Evolutionary conservation across 2,888 invertebrate species (phyloP).

Genomic region (Carpatolechia fugitivella): DNA sequence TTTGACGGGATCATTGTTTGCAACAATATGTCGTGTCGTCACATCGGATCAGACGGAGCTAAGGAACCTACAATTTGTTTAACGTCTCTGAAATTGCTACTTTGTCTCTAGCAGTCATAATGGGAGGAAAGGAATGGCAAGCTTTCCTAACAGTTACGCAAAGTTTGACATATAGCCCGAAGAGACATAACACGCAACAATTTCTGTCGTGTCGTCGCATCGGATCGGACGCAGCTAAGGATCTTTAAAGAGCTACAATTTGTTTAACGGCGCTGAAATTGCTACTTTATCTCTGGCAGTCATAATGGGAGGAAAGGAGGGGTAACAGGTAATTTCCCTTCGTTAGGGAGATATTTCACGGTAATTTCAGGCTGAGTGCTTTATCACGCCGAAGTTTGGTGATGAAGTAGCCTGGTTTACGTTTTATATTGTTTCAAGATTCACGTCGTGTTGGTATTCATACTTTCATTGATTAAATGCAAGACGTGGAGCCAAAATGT

Average conservation of each 20-base stretch:
- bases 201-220: too few relatives aligned
- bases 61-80: neutral
- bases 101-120: neutral
- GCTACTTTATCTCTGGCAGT: neutral
- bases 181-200: too few relatives aligned
- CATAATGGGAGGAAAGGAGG: neutral
- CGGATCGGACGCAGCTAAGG: too few relatives aligned
- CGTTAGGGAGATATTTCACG: conserved; percentile 10
- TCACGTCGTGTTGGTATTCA: too few relatives aligned
- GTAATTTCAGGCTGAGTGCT: conserved; percentile 1
- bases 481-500: too few relatives aligned
- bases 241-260: neutral
- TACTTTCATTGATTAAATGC: too few relatives aligned
- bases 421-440: too few relatives aligned
- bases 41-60: too few relatives aligned
- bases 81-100: conserved; percentile 6
- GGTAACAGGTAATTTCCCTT: conserved; percentile 12
- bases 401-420: neutral
- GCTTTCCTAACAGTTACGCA: too few relatives aligned
- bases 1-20: too few relatives aligned
- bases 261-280: conserved; percentile 3
- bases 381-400: neutral
- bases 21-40: too few relatives aligned
- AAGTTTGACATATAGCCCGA: too few relatives aligned
- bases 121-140: neutral